These are phyloP conservation scores for Sinopyrophorus schimmeli DNA, from an alignment of 2,888 invertebrate genomes.

Conservation along the genomic window DNA sequence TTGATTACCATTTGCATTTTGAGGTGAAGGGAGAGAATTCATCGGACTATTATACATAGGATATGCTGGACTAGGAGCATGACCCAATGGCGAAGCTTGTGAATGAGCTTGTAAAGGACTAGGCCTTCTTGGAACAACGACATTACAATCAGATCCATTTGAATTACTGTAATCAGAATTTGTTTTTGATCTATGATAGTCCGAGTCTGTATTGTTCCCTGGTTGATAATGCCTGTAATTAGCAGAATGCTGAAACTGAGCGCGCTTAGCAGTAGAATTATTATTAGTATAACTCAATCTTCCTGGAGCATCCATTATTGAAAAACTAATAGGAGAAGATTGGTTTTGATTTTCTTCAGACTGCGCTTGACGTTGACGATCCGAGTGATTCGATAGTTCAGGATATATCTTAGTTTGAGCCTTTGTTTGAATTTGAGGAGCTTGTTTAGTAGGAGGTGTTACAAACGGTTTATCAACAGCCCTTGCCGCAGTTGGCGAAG, in stretches of 20 bases:
- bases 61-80: slow-evolving; percentile 78
- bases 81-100: slow-evolving; percentile 73
- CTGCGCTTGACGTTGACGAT: slow-evolving; percentile 44
- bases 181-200: slow-evolving; percentile 60
- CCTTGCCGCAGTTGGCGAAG: slow-evolving; percentile 52
- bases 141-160: slow-evolving; percentile 62
- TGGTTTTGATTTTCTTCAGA: slow-evolving; percentile 62
- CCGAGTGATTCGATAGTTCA: slow-evolving; percentile 58
- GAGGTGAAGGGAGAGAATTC: slow-evolving; percentile 75
- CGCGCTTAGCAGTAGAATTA: slow-evolving; percentile 59
- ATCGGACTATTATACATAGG: slow-evolving; percentile 85
- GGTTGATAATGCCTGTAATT: slow-evolving; percentile 64
- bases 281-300: slow-evolving; percentile 64
- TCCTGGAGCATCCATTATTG: slow-evolving; percentile 72
- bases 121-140: slow-evolving; percentile 67
- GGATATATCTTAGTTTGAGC: slow-evolving; percentile 79
- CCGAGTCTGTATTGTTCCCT: slow-evolving; percentile 62
- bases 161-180: slow-evolving; percentile 57
- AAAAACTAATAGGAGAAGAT: slow-evolving; percentile 76
- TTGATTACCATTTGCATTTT: slow-evolving; percentile 63
- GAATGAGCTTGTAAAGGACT: slow-evolving; percentile 71
- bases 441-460: slow-evolving; percentile 53
- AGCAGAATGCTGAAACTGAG: slow-evolving; percentile 57
- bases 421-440: slow-evolving; percentile 71
- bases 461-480: slow-evolving; percentile 51